Base-by-base conservation (phyloP, 2,113 vertebrate species). In the Chinchilla lanigera region DNA sequence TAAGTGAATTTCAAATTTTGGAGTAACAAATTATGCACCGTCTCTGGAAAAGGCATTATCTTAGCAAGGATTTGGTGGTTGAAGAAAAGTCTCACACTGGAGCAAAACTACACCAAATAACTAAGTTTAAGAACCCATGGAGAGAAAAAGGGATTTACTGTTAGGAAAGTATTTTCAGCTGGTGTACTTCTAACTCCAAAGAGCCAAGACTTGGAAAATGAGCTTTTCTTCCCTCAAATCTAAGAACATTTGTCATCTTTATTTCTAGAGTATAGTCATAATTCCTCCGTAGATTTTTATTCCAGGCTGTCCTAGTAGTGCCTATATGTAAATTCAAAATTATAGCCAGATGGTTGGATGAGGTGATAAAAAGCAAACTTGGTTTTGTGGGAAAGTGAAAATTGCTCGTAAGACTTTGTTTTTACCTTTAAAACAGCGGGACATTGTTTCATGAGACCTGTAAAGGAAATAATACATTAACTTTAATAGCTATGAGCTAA, bases 251-350 rank as follows among this genome's bases (percentile, higher is more conserved):
- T 97, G 82, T 97, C 96, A 97, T 95, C 94, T 96, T 98, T 97
- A 97, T 97, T 97, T 96, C 97, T 90, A 89, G n/a, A 92, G 22
- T 60, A 41, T 35, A 84, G 87, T 97, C 77, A 96, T 98, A 97
- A 97, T 98, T 97, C 60, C 87, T 95, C 77, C 20, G 44, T 93
- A 91, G 95, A 91, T 90, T 97, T 97, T 97, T 94, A 92, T 96
- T 80, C 95, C 94, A 96, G 81, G 69, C 96, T 94, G 77, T 88
- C 95, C 71, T 93, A 97, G 69, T 84, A 82, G 91, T 60, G 84
- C 92, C 91, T 97, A 28, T 94, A 97, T 98, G 97, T 97, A 97
- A 97, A 97, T 97, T 98, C 97, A 93, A 77, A 96, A 96, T 97
- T 95, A 88, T 52, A 96, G 92, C 93, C 97, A 97, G 94, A 94